Conservation (phyloP, 2,113 vertebrate genomes). For the Eurypyga helias region DNA sequence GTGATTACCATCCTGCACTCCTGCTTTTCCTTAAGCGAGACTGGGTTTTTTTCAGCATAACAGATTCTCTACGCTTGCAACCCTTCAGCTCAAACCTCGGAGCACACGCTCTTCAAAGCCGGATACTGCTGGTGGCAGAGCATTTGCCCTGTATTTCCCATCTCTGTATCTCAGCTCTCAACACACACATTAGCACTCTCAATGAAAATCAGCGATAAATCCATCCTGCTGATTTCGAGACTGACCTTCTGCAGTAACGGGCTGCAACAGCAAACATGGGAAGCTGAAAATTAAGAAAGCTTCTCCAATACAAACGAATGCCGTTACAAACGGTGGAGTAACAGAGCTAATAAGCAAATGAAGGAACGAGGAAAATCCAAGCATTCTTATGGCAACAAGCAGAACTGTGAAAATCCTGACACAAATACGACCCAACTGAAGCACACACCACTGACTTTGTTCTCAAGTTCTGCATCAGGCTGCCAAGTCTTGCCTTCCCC, state of each 20-base stretch:
- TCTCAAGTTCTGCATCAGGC: background rate
- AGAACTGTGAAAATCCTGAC: constrained; percentile 23
- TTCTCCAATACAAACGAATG: background rate
- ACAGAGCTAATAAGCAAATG: background rate
- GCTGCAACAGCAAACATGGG: background rate
- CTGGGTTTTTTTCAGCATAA: background rate
- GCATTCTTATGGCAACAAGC: background rate
- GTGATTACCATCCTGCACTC: background rate
- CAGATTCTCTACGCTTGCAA: background rate
- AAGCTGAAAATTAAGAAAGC: background rate
- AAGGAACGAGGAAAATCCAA: background rate
- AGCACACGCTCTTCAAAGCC: background rate
- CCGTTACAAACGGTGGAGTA: background rate
- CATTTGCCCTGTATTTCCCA: background rate
- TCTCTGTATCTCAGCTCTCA: background rate
- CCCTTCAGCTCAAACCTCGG: background rate
- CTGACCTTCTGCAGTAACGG: background rate
- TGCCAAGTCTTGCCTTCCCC: constrained; percentile 39
- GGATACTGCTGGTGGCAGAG: background rate
- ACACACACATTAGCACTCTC: background rate
- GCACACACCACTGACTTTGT: constrained; percentile 25
- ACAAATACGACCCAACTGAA: constrained; percentile 41
- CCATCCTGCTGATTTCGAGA: background rate
- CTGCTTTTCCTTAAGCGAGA: background rate
- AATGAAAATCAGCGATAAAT: background rate